phyloP scores from a whole-genome alignment of 2,888 invertebrate genomes.

The Lepidonotus clava region DNA sequence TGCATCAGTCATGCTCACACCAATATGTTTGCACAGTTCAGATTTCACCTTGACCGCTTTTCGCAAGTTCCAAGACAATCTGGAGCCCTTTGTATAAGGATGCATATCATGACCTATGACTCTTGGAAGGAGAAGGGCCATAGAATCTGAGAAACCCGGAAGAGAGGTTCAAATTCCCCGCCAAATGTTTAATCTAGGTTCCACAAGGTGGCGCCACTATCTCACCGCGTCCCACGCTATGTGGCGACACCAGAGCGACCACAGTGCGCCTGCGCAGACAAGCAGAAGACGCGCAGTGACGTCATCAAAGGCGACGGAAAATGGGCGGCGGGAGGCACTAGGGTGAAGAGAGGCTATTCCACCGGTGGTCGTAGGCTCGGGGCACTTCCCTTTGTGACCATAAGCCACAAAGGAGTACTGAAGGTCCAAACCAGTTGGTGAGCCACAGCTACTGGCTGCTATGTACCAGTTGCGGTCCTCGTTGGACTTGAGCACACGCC shows the following conservation, averaged over 20 bases:
- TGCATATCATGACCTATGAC: too few species aligned
- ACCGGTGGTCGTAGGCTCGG: constrained; percentile 30
- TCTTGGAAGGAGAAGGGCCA: too few species aligned
- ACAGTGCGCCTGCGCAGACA: not conserved
- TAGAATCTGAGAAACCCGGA: too few species aligned
- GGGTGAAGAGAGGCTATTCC: too few species aligned
- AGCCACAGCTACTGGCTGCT: constrained; percentile 63
- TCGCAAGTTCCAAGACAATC: too few species aligned
- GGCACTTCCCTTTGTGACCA: constrained; percentile 60
- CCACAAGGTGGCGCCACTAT: constrained; percentile 8
- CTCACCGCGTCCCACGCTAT: not conserved
- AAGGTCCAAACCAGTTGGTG: constrained; percentile 61
- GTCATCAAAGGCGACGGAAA: not conserved
- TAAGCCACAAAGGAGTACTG: constrained; percentile 59
- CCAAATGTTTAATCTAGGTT: too few species aligned
- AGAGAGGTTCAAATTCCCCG: too few species aligned
- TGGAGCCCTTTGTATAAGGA: too few species aligned
- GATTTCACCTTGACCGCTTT: too few species aligned
- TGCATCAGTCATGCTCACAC: too few species aligned
- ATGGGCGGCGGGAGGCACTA: not conserved
- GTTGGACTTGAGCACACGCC: constrained; percentile 61
- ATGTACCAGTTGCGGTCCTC: constrained; percentile 61
- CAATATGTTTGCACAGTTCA: too few species aligned
- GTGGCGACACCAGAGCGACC: not conserved
- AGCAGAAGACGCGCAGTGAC: too few species aligned